A percentile compares a stretch with the other conserved stretches of the same genome.
phyloP scores from a whole-genome alignment of 2,888 invertebrate genomes.

The Plebejus argus region DNA sequence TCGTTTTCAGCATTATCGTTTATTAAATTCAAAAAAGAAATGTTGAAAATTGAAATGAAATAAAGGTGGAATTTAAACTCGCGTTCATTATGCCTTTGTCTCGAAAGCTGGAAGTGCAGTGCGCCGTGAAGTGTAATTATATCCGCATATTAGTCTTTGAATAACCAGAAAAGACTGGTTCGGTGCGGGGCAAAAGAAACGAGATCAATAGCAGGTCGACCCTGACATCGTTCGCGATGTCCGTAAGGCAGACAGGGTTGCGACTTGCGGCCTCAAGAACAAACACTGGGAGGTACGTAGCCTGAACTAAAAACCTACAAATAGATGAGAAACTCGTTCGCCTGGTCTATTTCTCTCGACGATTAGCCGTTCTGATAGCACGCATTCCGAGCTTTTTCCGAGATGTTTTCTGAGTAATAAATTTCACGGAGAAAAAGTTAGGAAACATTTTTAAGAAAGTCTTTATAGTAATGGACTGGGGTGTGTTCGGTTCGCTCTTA shows the following conservation, averaged over 20 bases:
- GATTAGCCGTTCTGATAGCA: conserved; percentile 16
- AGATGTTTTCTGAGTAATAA: conserved; percentile 2
- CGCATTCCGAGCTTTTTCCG: conserved; percentile 2
- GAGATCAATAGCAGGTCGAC: conserved; percentile 74
- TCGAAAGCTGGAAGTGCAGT: conserved; percentile 39
- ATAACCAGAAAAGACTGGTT: conserved; percentile 61
- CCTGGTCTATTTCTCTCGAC: conserved; percentile 17
- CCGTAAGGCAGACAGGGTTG: conserved; percentile 58
- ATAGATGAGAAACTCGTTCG: conserved; percentile 15
- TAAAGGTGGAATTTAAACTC: conserved; percentile 43
- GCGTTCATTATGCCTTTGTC: conserved; percentile 41
- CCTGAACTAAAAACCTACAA: neutral
- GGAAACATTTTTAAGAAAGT: conserved; percentile 15
- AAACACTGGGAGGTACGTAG: conserved; percentile 54
- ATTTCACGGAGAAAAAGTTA: neutral
- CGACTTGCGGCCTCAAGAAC: conserved; percentile 65
- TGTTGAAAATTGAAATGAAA: conserved; percentile 31
- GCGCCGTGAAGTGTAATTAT: conserved; percentile 49
- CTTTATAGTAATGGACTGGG: conserved; percentile 21
- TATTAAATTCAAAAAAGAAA: conserved; percentile 22
- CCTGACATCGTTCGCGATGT: conserved; percentile 76
- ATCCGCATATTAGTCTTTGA: conserved; percentile 52
- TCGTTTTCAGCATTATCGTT: conserved; percentile 15
- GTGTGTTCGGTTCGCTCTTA: conserved; percentile 14
- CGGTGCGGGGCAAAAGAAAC: conserved; percentile 65